Evolutionary conservation across 2,797 vertebrate species (phyloP).

Genomic region (Varecia variegata): DNA sequence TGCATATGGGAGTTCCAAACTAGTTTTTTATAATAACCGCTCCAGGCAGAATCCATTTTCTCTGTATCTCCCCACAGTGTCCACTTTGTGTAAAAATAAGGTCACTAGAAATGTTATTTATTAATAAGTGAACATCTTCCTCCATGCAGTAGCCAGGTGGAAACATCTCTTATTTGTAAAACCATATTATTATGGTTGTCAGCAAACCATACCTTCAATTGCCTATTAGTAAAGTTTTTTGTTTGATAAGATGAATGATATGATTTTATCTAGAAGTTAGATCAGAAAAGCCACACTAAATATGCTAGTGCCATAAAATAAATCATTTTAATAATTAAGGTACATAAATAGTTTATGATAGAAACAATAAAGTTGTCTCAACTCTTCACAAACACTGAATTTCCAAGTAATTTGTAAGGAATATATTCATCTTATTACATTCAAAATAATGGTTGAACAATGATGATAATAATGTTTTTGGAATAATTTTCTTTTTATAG

Average conservation of each 20-base stretch:
- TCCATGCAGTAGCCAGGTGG: background rate
- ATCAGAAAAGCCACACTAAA: constrained; percentile 59
- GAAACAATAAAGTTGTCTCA: constrained; percentile 74
- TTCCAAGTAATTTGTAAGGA: constrained; percentile 68
- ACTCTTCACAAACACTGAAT: constrained; percentile 75
- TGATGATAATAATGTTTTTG: constrained; percentile 56
- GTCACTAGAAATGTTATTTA: background rate
- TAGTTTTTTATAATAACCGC: background rate
- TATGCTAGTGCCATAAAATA: constrained; percentile 83
- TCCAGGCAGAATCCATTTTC: background rate
- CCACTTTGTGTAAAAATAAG: background rate
- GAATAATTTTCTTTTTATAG: constrained; percentile 54
- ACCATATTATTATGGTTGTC: background rate
- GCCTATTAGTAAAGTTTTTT: background rate
- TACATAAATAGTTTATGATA: constrained; percentile 84
- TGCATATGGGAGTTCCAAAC: background rate
- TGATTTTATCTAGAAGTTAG: background rate
- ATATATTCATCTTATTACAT: constrained; percentile 79
- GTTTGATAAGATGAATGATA: constrained; percentile 2
- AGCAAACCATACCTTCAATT: background rate
- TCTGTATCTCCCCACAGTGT: background rate
- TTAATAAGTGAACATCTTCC: background rate
- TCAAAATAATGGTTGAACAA: constrained; percentile 78
- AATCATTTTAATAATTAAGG: constrained; percentile 84
- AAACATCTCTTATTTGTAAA: background rate